Base-by-base conservation (phyloP, 1,140 invertebrate species). In the Planococcus citri region DNA sequence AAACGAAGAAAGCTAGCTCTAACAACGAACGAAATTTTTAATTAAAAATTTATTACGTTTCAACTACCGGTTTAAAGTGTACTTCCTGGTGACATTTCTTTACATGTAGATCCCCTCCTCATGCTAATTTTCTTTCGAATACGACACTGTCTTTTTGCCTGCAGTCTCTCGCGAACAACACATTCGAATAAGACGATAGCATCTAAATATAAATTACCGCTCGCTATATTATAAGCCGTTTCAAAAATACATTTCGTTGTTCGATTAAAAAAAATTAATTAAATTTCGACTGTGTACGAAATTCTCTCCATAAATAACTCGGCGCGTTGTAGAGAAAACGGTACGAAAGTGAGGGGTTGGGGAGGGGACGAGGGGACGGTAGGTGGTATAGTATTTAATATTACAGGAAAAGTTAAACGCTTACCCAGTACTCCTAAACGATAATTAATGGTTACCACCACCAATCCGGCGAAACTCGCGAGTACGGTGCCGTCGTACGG, bases 391-490 rank as follows among this genome's bases (percentile, higher is more conserved):
- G 41, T 51, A 51, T 51, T 51, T 51, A 51, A 51, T 51, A 51
- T 51, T 51, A 51, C 41, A 51, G 41, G 41, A 51, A 51, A 51
- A 51, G 41, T 51, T 51, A 51, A 51, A 64, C 60, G 22, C 87
- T 89, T 83, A 97, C 95, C 95, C 74, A 98, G 80, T 75, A 97
- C 88, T 72, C 95, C 96, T 41, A 98, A 86, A 73, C 96, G 86
- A 83, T 97, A 99, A 85, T 98, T 99, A 77, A 98, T 87, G 72
- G 94, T 95, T 77, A 98, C 91, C 70, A 98, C 94, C 73, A 98
- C 90, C 74, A 97, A 87, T 74, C 92, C 87, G 25, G 94, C 91
- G 77, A 92, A 91, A 75, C 92, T 92, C 68, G 94, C 88, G 71
- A 98, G 82, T 17, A 97, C 90, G 69, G 88, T 90, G 70, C 94